These are phyloP conservation scores for Eonycteris spelaea DNA, from an alignment of 2,113 vertebrate genomes.

Conservation along the genomic window DNA sequence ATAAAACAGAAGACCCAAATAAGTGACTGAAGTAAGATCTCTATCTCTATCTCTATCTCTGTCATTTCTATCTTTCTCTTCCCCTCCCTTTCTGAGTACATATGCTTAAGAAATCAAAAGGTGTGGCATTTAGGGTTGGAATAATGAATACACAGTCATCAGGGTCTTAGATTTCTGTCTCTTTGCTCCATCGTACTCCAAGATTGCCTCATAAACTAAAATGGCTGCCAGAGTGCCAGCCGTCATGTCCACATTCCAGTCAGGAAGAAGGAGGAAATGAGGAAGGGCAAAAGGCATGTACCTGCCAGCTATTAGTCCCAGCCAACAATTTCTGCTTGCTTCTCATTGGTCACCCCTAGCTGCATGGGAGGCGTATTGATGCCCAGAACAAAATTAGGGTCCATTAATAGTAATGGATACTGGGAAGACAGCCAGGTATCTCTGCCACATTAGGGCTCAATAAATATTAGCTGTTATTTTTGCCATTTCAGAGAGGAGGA, in stretches of 20 bases:
- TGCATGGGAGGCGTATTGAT: not conserved
- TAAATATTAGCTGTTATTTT: not conserved
- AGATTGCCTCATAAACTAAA: not conserved
- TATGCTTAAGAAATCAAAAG: not conserved
- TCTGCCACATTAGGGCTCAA: not conserved
- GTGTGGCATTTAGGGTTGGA: not conserved
- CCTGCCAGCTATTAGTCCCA: not conserved
- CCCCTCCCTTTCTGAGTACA: not conserved
- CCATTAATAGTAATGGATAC: not conserved
- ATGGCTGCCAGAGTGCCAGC: not conserved
- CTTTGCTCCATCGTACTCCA: not conserved
- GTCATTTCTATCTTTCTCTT: too few species aligned
- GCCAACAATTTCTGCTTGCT: not conserved
- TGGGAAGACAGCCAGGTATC: not conserved
- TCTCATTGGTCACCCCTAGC: not conserved
- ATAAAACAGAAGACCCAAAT: not conserved
- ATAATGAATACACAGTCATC: not conserved
- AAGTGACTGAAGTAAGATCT: not conserved
- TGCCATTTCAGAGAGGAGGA: not conserved
- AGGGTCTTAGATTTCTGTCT: not conserved
- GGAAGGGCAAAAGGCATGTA: not conserved
- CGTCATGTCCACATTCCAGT: not conserved
- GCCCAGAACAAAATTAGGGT: not conserved
- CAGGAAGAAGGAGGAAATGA: not conserved
- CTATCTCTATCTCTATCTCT: too few species aligned